Percentiles rank a stretch among this genome's conserved stretches.
Evolutionary conservation across 2,888 invertebrate genomes (phyloP).

Genomic region (Euplagia quadripunctaria): DNA sequence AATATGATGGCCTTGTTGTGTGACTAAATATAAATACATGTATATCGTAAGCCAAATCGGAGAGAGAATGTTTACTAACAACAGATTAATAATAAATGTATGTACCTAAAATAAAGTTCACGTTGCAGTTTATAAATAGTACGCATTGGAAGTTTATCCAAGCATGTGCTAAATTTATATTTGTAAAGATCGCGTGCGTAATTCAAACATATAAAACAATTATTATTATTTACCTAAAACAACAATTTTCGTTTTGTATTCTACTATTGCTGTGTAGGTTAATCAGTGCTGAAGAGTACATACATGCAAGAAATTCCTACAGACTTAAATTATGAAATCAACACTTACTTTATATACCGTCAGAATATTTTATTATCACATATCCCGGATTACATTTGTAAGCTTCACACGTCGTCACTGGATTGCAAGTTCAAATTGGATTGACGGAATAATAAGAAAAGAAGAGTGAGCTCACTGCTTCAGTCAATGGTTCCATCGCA

Average conservation of each 20-base stretch:
- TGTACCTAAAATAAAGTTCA: constrained; percentile 8
- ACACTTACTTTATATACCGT: neutral
- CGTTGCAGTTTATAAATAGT: neutral
- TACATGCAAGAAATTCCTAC: neutral
- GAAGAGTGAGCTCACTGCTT: too few relatives aligned
- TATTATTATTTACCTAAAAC: too few relatives aligned
- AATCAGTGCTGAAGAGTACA: neutral
- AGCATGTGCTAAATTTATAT: constrained; percentile 1
- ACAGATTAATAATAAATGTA: neutral
- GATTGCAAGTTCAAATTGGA: neutral
- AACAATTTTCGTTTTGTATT: too few relatives aligned
- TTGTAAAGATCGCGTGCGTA: neutral
- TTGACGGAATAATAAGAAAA: too few relatives aligned
- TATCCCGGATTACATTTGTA: neutral
- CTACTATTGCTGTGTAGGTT: neutral
- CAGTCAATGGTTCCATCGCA: too few relatives aligned
- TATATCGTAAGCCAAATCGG: constrained; percentile 8
- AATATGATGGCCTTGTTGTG: constrained; percentile 7
- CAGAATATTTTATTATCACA: neutral
- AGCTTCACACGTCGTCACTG: neutral
- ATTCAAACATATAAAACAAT: neutral
- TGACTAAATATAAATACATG: constrained; percentile 8
- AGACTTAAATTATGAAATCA: neutral
- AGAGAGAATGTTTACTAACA: constrained; percentile 10
- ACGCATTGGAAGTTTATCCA: constrained; percentile 2